These are phyloP conservation scores for Phengaris arion DNA, from an alignment of 2,888 invertebrate genomes.

Conservation along the genomic window DNA sequence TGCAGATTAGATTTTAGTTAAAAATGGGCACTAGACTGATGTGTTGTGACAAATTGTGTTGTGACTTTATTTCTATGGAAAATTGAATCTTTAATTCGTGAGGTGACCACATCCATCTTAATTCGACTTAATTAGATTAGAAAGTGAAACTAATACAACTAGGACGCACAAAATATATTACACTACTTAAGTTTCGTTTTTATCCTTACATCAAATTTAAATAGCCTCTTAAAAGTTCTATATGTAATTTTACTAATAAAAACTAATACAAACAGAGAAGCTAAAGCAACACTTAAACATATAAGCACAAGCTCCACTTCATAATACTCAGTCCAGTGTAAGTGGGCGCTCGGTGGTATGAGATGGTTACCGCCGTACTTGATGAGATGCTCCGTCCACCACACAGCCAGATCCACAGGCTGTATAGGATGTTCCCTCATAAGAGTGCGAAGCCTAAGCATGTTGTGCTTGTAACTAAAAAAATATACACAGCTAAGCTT, in stretches of 20 bases:
- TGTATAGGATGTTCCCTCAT: slow-evolving; percentile 43
- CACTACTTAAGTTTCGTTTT: not conserved
- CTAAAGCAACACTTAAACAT: slow-evolving; percentile 15
- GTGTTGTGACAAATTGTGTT: no score
- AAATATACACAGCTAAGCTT: not conserved
- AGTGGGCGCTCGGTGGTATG: slow-evolving; percentile 44
- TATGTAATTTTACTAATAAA: not conserved
- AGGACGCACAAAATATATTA: not conserved
- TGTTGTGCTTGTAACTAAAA: slow-evolving; percentile 43
- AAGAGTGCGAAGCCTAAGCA: slow-evolving; percentile 37
- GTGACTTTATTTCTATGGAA: no score
- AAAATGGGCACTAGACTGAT: no score
- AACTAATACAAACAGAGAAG: not conserved
- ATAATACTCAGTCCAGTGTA: slow-evolving; percentile 41
- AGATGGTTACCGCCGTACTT: slow-evolving; percentile 48
- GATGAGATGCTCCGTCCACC: slow-evolving; percentile 52
- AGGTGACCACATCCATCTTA: no score
- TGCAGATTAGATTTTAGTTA: no score
- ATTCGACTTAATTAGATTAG: no score
- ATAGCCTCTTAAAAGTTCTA: not conserved
- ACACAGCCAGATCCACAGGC: slow-evolving; percentile 47
- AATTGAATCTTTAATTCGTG: no score
- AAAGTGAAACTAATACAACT: no score
- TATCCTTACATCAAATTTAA: not conserved
- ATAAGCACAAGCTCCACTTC: slow-evolving; percentile 41